Evolutionary conservation across 2,888 invertebrate genomes (phyloP), one percentile per base, ranked within the genome.

Genomic region (Meloe dianella): DNA sequence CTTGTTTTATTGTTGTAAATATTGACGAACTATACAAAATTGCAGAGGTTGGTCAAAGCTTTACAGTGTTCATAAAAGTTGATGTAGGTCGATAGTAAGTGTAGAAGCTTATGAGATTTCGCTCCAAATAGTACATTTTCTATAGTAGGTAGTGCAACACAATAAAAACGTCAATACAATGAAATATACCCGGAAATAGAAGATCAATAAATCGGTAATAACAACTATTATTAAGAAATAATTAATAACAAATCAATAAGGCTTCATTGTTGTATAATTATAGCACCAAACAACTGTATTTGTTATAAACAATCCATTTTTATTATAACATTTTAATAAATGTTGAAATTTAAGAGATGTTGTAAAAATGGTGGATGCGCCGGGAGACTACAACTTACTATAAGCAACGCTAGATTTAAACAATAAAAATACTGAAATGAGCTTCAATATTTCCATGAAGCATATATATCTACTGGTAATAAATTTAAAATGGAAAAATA

Each of bases 301-400:
- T 27, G 2, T 27, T 27, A 27, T 2, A 27, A 27, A 3, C 4
- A 27, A 27, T 27, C 27, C 27, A 27, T n/a, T n/a, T n/a, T n/a
- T n/a, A n/a, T n/a, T n/a, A n/a, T n/a, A n/a, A n/a, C n/a, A n/a
- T n/a, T n/a, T n/a, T n/a, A n/a, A n/a, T n/a, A n/a, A n/a, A 9
- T 30, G 30, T 7, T 30, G 30, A 30, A 30, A 30, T 30, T 30
- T 32, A 32, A 12, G 9, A 12, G 27, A 27, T 27, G 2, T 4
- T 27, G 27, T 27, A 12, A 12, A 51, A 51, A 51, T 51, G 51
- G 51, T 24, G 51, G 51, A 51, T 51, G 51, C 51, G 51, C 51
- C 51, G 51, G 24, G 10, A 3, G 9, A 47, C 20, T 47, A n/a
- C n/a, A n/a, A n/a, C n/a, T n/a, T n/a, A 47, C 17, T 8, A 20